phyloP scores from a whole-genome alignment of 2,888 invertebrate species.

The Stictocephala bisonia region DNA sequence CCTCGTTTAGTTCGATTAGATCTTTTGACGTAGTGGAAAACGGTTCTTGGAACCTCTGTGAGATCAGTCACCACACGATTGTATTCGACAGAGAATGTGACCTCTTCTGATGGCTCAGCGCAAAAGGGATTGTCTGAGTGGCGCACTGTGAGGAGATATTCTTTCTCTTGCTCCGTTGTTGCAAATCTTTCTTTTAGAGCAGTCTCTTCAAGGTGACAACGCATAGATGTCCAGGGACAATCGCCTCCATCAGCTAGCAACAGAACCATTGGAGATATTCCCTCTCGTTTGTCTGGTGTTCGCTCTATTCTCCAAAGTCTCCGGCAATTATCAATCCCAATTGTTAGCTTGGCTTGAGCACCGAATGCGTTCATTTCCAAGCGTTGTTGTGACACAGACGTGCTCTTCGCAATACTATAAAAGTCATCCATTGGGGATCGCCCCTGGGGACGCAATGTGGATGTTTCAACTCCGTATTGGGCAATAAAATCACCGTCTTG shows the following conservation, averaged over 20 bases:
- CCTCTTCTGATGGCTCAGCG: too few species aligned
- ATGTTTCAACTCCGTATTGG: conserved; percentile 41
- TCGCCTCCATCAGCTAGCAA: conserved; percentile 41
- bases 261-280: background rate
- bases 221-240: conserved; percentile 17
- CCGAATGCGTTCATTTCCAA: conserved; percentile 30
- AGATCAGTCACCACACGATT: too few species aligned
- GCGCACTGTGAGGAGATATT: too few species aligned
- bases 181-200: conserved; percentile 26
- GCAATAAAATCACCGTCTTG: conserved; percentile 35
- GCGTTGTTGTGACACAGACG: conserved; percentile 18
- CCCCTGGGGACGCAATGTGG: conserved; percentile 30
- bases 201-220: conserved; percentile 35
- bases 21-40: too few species aligned
- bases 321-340: conserved; percentile 35
- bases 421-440: conserved; percentile 36
- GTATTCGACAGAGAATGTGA: too few species aligned
- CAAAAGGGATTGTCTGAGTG: too few species aligned
- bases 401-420: conserved; percentile 8
- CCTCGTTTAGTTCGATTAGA: too few species aligned
- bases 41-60: too few species aligned
- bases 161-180: too few species aligned
- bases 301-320: conserved; percentile 37
- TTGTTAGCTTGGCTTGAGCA: conserved; percentile 17
- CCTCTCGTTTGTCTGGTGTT: conserved; percentile 25